Conservation (phyloP, 2,888 invertebrate genomes). For the Gerris lacustris region DNA sequence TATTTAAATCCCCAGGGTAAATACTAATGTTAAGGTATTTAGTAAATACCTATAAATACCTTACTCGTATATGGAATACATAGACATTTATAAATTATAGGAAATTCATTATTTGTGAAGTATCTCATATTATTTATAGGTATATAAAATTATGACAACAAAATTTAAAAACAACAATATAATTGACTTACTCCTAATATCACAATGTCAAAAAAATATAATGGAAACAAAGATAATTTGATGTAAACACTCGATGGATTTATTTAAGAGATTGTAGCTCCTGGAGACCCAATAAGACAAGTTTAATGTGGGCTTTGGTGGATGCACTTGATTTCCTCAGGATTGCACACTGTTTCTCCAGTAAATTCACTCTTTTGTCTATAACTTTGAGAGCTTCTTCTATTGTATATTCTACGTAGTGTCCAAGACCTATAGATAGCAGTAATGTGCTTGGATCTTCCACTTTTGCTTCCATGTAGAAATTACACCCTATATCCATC, state of each 20-base stretch:
- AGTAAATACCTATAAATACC: too few species aligned
- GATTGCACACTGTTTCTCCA: constrained; percentile 50
- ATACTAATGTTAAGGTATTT: too few species aligned
- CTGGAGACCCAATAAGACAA: constrained; percentile 56
- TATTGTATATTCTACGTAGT: constrained; percentile 58
- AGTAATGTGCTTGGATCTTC: constrained; percentile 52
- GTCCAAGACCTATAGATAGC: constrained; percentile 61
- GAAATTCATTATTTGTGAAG: too few species aligned
- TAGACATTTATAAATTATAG: too few species aligned
- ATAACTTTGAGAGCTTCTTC: constrained; percentile 59
- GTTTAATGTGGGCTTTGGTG: constrained; percentile 65
- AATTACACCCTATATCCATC: constrained; percentile 69
- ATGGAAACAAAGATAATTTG: too few species aligned
- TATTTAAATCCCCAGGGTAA: too few species aligned
- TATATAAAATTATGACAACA: too few species aligned
- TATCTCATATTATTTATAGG: too few species aligned
- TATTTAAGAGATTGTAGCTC: constrained; percentile 38
- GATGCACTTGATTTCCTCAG: constrained; percentile 53
- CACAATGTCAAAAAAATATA: too few species aligned
- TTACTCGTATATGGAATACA: too few species aligned
- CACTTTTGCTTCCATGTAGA: constrained; percentile 66
- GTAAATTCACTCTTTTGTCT: constrained; percentile 52
- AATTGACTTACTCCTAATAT: too few species aligned
- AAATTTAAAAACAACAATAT: too few species aligned
- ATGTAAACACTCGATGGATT: neutral